These are phyloP conservation scores for Myopa tessellatipennis DNA, from an alignment of 2,888 invertebrate species.

Conservation along the genomic window DNA sequence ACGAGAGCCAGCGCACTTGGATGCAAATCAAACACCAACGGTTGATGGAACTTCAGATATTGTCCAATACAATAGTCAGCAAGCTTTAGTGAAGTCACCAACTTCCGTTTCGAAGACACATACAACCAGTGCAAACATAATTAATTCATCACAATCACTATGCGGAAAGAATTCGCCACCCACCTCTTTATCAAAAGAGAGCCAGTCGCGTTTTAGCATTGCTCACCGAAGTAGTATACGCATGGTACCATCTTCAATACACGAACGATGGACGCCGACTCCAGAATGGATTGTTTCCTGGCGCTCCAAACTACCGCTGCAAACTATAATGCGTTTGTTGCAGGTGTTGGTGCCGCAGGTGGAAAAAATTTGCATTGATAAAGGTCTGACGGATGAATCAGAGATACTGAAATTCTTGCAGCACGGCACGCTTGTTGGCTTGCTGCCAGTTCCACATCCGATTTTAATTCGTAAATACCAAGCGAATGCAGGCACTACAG, in stretches of 20 bases:
- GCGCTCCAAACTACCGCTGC: conserved; percentile 96
- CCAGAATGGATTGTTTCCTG: conserved; percentile 95
- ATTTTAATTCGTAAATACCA: conserved; percentile 99
- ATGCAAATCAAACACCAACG: conserved; percentile 55
- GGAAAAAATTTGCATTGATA: conserved; percentile 99
- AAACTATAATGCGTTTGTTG: conserved; percentile 98
- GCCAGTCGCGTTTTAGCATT: conserved; percentile 58
- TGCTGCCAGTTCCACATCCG: conserved; percentile 98
- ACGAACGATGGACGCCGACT: conserved; percentile 83
- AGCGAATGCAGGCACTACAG: conserved; percentile 97
- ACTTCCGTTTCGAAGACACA: conserved; percentile 49
- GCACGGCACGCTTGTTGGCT: conserved; percentile 96
- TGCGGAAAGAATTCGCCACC: background rate
- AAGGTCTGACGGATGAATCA: conserved; percentile 98
- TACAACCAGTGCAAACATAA: conserved; percentile 42
- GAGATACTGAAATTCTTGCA: conserved; percentile 99
- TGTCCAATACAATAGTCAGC: conserved; percentile 50
- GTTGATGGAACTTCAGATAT: conserved; percentile 54
- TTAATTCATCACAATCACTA: conserved; percentile 28
- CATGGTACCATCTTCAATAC: conserved; percentile 66
- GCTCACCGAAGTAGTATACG: conserved; percentile 75
- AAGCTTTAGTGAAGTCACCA: conserved; percentile 43
- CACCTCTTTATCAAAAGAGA: conserved; percentile 47
- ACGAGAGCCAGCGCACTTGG: conserved; percentile 88
- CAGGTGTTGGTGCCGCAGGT: conserved; percentile 99